These are phyloP conservation scores for Temnopleurus reevesii DNA, from an alignment of 53 echinoderm and acorn worm species.

Conservation along the genomic window DNA sequence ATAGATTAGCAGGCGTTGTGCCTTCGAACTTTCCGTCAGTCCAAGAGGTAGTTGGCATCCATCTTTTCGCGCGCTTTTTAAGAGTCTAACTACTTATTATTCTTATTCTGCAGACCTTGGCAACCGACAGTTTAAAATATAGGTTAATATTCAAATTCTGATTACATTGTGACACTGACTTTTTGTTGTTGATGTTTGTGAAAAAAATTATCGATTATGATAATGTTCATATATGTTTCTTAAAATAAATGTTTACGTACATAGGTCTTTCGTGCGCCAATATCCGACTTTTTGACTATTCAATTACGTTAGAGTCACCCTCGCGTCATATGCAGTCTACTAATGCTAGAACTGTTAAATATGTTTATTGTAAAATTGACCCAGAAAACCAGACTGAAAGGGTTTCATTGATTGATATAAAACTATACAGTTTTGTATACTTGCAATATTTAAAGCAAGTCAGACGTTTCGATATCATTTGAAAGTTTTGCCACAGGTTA, in stretches of 20 bases:
- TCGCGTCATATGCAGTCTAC: too few relatives aligned
- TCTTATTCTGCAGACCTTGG: not conserved
- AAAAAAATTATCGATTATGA: too few relatives aligned
- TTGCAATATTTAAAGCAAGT: not conserved
- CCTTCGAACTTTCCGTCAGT: conserved; percentile 49
- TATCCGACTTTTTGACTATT: not conserved
- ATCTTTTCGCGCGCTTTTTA: conserved; percentile 53
- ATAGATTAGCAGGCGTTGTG: conserved; percentile 28
- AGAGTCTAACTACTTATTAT: not conserved
- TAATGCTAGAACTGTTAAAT: too few relatives aligned
- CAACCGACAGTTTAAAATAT: not conserved
- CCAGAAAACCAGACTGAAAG: too few relatives aligned
- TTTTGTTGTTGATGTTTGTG: too few relatives aligned
- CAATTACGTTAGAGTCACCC: too few relatives aligned
- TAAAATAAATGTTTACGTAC: not conserved
- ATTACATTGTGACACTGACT: too few relatives aligned
- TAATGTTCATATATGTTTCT: not conserved
- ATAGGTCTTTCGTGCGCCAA: not conserved
- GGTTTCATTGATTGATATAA: too few relatives aligned
- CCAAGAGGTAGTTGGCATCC: conserved; percentile 17
- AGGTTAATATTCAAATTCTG: not conserved
- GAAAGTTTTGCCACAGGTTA: not conserved
- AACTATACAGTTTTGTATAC: too few relatives aligned
- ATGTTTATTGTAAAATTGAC: too few relatives aligned
- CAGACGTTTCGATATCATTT: too few relatives aligned